Evolutionary conservation across 2,888 invertebrate genomes (phyloP), one percentile per base, ranked within the genome.

Genomic region (Papilio demoleus): DNA sequence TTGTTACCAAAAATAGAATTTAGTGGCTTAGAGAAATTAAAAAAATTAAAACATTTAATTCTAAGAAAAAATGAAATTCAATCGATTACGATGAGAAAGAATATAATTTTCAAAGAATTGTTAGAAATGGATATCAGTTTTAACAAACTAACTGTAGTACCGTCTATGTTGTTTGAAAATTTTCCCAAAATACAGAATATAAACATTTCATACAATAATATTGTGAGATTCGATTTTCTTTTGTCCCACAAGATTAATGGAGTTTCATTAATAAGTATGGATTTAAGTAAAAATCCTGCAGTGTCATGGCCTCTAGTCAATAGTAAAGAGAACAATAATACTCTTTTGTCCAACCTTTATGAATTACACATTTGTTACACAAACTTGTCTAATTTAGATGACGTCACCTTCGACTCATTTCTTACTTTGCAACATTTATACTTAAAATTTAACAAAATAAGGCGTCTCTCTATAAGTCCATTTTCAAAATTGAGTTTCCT

Each of bases 391-490:
- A 88, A 85, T 67, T 78, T 92, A 61, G 78, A 97, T 94, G 70
- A 96, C 94, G 79, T 95, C 93, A 88, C 96, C 95, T 87, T 97
- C 95, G 86, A 96, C 95, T 80, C 94, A 94, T 73, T 97, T 95
- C 83, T 95, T 94, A 76, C 94, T 94, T 88, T 97, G 71, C 94
- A 96, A 81, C 96, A 97, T 81, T 93, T 97, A 40, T 96, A 96
- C 83, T 88, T 97, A 73, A 94, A 95, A 68, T 94, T 94, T 76
- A 97, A 97, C 85, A 93, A 95, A 80, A 96, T 97, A 72, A 94
- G 96, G 9, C 93, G 96, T 64, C 94, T 98, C 50, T 96, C 97
- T 0, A 96, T 97, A 0, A 96, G 97, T 47, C 97, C 97, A 5
- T 97, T 98, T 82, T 94, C 94, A 65, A 95, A 94, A 74, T 92